Conservation (phyloP, 2,113 vertebrate species). For the Tachuris rubrigastra region DNA sequence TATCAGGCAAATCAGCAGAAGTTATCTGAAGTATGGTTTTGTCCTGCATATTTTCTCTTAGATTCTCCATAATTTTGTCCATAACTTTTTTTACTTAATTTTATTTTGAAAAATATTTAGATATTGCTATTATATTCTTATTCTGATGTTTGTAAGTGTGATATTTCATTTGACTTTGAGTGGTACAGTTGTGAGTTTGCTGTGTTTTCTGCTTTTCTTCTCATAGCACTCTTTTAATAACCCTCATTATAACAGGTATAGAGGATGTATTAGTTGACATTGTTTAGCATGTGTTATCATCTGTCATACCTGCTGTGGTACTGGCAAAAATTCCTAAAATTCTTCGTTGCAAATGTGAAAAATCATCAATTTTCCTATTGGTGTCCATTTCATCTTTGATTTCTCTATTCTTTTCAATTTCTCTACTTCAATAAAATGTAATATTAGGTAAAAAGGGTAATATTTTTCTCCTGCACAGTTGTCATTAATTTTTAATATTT, state of each 20-base stretch:
- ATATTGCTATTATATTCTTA: not conserved
- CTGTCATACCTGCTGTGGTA: not conserved
- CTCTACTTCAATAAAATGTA: not conserved
- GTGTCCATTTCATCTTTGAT: not conserved
- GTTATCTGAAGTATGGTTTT: not conserved
- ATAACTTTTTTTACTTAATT: not conserved
- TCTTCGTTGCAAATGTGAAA: not conserved
- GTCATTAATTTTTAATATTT: not conserved
- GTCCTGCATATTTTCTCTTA: not conserved
- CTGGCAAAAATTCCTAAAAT: not conserved
- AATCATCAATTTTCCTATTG: not conserved
- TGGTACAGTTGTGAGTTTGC: not conserved
- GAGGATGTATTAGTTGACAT: accelerated
- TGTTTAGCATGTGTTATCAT: not conserved
- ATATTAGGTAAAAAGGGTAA: not conserved
- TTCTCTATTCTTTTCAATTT: not conserved
- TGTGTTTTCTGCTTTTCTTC: not conserved
- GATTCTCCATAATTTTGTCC: not conserved
- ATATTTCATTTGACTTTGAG: not conserved
- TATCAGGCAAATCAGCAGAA: not conserved
- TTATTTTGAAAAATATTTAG: not conserved
- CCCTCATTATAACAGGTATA: not conserved
- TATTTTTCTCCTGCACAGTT: not conserved
- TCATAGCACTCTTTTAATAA: not conserved
- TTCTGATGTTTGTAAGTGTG: not conserved